Percentiles rank a stretch among this genome's conserved stretches.
These are phyloP conservation scores for Philopedon plagiatum DNA, from an alignment of 2,888 invertebrate genomes.

Conservation along the genomic window DNA sequence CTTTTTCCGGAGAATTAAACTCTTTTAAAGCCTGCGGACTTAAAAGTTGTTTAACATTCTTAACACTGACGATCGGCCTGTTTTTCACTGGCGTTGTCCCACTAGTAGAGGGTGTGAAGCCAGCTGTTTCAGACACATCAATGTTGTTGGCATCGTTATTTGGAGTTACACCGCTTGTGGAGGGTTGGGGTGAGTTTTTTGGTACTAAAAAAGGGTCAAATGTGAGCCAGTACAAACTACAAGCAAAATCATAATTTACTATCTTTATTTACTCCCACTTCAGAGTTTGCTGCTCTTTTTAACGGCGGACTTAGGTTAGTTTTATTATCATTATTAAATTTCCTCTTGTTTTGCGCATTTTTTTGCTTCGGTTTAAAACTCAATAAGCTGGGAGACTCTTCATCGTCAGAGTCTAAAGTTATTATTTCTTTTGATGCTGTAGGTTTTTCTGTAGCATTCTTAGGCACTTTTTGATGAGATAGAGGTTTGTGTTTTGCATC, in stretches of 20 bases:
- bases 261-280: neutral
- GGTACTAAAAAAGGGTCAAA: constrained; percentile 12
- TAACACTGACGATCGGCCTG: constrained; percentile 43
- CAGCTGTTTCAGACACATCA: neutral
- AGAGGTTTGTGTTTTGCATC: neutral
- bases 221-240: no score
- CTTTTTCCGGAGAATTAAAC: constrained; percentile 49
- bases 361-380: neutral
- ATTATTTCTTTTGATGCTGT: constrained; percentile 13
- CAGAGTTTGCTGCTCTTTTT: constrained; percentile 18
- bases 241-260: neutral
- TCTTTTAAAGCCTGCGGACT: constrained; percentile 47
- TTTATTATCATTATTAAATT: constrained; percentile 8
- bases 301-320: constrained; percentile 34
- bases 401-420: constrained; percentile 33
- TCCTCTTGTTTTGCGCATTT: constrained; percentile 19
- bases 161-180: constrained; percentile 27
- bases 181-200: constrained; percentile 16
- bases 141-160: neutral
- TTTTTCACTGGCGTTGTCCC: constrained; percentile 29
- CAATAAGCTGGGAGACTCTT: constrained; percentile 26
- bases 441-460: neutral
- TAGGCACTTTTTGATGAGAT: neutral
- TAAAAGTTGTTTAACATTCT: constrained; percentile 53
- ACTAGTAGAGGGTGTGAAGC: constrained; percentile 37